These are phyloP conservation scores for Eulithis prunata DNA, from an alignment of 2,888 invertebrate species.

Conservation along the genomic window DNA sequence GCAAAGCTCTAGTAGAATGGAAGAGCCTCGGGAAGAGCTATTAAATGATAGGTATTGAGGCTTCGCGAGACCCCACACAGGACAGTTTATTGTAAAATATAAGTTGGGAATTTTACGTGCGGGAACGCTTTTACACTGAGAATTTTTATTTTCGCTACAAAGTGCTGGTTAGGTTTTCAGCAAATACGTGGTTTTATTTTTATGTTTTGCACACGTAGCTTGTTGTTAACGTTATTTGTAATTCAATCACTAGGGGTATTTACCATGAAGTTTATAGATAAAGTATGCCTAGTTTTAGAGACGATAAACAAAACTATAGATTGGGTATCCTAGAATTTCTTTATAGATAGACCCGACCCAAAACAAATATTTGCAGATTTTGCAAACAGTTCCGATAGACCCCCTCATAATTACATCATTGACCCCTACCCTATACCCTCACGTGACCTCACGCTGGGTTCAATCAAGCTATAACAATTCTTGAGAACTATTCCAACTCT, in stretches of 20 bases:
- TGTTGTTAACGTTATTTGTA: neutral
- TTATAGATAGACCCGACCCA: too few species aligned
- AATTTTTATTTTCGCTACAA: conserved; percentile 15
- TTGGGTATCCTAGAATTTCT: too few species aligned
- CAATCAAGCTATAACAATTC: neutral
- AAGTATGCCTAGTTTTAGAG: too few species aligned
- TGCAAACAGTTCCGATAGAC: neutral
- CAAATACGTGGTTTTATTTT: conserved; percentile 7
- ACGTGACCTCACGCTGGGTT: neutral
- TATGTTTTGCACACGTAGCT: neutral
- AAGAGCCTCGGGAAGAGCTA: conserved; percentile 8
- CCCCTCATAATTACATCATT: conserved; percentile 1
- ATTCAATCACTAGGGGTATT: neutral
- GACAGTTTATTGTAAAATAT: conserved; percentile 27
- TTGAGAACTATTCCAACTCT: too few species aligned
- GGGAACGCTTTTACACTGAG: conserved; percentile 14
- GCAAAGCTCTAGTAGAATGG: conserved; percentile 8
- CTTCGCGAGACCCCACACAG: conserved; percentile 8
- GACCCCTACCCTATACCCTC: neutral
- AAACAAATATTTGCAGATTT: conserved; percentile 1
- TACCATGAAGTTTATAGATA: too few species aligned
- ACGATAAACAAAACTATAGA: too few species aligned
- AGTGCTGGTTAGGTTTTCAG: conserved; percentile 9
- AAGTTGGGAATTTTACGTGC: conserved; percentile 25
- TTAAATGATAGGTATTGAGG: conserved; percentile 21